Percentiles rank a stretch among this genome's conserved stretches.
phyloP scores from a whole-genome alignment of 2,888 invertebrate species.

The Philhelius pedissequus region DNA sequence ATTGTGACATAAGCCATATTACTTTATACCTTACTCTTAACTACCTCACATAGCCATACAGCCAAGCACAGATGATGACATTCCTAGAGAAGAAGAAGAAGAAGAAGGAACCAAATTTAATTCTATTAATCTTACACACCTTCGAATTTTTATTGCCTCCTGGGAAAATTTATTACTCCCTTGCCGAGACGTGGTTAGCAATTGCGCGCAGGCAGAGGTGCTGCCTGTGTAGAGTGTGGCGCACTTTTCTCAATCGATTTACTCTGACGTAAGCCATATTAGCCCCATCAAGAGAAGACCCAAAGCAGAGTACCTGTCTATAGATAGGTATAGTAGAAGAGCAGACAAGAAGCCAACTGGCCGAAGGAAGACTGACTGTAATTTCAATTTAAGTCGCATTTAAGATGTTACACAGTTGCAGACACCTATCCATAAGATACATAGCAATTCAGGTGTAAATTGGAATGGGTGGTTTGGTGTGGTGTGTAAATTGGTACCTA shows the following conservation, averaged over 20 bases:
- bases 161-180: slow-evolving; percentile 59
- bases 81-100: slow-evolving; percentile 5
- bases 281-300: not conserved
- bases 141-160: slow-evolving; percentile 64
- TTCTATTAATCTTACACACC: slow-evolving; percentile 67
- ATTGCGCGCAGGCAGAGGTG: not conserved
- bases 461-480: slow-evolving; percentile 15
- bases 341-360: not conserved
- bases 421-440: slow-evolving; percentile 3
- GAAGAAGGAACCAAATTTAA: slow-evolving; percentile 51
- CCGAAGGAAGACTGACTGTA: not conserved
- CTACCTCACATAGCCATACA: not conserved
- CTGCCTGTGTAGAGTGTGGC: not conserved
- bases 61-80: slow-evolving; percentile 38
- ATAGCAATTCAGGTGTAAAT: slow-evolving; percentile 27
- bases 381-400: slow-evolving; percentile 43
- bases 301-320: not conserved
- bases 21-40: not conserved
- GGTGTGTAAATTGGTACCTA: slow-evolving; percentile 13
- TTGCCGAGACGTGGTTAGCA: slow-evolving; percentile 40
- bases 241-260: slow-evolving; percentile 35
- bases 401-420: slow-evolving; percentile 1
- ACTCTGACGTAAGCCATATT: slow-evolving; percentile 24
- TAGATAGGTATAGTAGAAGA: not conserved
- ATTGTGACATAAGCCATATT: slow-evolving; percentile 61